Conservation (phyloP, 2,113 vertebrate species). For the Apodemus sylvaticus region DNA sequence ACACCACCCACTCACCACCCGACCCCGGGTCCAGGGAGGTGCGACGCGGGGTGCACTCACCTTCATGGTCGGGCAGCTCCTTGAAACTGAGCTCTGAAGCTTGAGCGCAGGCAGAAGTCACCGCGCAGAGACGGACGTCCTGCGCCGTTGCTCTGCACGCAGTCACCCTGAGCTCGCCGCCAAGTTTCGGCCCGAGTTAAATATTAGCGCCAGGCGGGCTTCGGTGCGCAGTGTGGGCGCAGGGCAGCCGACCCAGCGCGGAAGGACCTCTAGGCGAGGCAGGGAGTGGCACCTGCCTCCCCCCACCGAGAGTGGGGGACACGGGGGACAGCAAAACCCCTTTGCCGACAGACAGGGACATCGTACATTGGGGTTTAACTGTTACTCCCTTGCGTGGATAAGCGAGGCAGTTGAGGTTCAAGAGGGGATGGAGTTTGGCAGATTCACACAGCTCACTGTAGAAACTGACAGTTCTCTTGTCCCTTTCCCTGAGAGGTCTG, state of each 20-base stretch:
- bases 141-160: neutral
- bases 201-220: conserved; percentile 70
- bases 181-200: conserved; percentile 76
- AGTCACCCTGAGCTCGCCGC: conserved; percentile 39
- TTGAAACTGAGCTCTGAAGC: neutral
- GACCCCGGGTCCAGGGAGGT: neutral
- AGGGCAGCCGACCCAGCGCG: too few species aligned
- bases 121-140: neutral
- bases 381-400: neutral
- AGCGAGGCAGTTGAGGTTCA: neutral
- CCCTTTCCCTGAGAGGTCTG: neutral
- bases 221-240: neutral
- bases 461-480: neutral
- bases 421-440: neutral
- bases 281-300: too few species aligned
- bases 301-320: neutral
- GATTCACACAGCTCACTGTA: neutral
- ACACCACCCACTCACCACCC: neutral
- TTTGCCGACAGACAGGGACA: neutral
- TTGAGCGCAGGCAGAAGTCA: conserved; percentile 30
- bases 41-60: conserved; percentile 64
- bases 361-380: neutral
- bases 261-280: accelerated
- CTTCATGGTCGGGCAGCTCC: conserved; percentile 76
- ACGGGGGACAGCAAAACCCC: neutral